Base-by-base conservation (phyloP, 2,113 vertebrate genomes). In the Xenotilapia caudafasciata region DNA sequence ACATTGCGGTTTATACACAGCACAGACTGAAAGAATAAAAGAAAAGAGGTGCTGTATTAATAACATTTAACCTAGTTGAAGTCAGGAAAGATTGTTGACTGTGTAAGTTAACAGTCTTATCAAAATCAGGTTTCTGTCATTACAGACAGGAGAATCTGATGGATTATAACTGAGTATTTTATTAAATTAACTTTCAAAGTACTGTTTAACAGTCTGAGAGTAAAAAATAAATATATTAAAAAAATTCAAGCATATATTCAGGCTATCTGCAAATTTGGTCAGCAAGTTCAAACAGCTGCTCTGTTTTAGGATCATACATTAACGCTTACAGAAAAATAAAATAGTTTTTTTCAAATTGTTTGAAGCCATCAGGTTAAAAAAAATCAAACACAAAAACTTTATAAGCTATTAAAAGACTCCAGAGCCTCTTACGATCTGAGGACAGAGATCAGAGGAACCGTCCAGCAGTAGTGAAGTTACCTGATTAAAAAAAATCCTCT, bases 1-100 rank as follows among this genome's bases (percentile, higher is more conserved):
- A 73, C 21, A 3, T 10, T 26, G 13, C 1, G 0, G 68, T 45
- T 73, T 0, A 73, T 0, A 45, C 62, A 40, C 19, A 68, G 5
- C 12, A 68, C 33, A 68, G 2, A 40, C 62, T 68, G 35, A 68
- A 40, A 68, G 62, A 40, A 68, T 21, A 62, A 19, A 62, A 2
- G 58, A 1, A 73, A 73, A 73, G 38, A 15, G 38, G 19, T 0
- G 11, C 35, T 40, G 40, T 68, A 21, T 68, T 68, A 73, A 45
- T 17, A 73, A 73, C 2, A 42, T 73, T 45, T 45, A 73, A 42
- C 13, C 68, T 0, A 73, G 38, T 6, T 73, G 21, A 26, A 73
- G 65, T 73, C 4, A 42, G 65, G 38, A 42, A 73, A 15, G 65
- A 73, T 10, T 17, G 40, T 14, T 10, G 13, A 45, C 21, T 7